These are phyloP conservation scores for Micropoecilia bifurca DNA, from an alignment of 2,797 vertebrate genomes.

Conservation along the genomic window DNA sequence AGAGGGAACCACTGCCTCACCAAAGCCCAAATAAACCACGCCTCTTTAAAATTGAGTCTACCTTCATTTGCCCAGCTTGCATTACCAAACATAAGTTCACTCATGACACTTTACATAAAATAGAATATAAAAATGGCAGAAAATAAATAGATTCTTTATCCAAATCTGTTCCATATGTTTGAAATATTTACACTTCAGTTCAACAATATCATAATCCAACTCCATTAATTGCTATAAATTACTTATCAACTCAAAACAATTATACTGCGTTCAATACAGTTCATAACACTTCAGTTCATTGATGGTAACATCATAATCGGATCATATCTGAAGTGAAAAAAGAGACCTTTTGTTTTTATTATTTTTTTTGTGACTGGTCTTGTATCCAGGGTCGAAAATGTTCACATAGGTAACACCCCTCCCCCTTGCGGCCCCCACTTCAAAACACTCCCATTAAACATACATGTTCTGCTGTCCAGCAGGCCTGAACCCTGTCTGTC, in stretches of 20 bases:
- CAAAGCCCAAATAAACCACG: neutral
- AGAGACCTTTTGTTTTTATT: neutral
- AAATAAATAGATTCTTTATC: neutral
- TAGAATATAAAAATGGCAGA: neutral
- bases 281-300: neutral
- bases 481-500: slow-evolving; percentile 59
- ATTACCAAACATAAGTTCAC: neutral
- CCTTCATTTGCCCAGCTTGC: neutral
- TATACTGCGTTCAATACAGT: neutral
- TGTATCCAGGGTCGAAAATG: slow-evolving; percentile 5
- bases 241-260: neutral
- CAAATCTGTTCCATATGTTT: neutral
- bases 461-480: slow-evolving; percentile 30
- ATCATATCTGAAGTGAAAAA: neutral
- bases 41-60: neutral
- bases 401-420: neutral
- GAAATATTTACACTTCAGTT: neutral
- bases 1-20: neutral
- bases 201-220: neutral
- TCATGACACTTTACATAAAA: neutral
- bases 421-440: neutral
- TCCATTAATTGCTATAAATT: neutral
- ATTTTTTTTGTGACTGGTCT: neutral
- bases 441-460: slow-evolving; percentile 33
- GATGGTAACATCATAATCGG: neutral